Evolutionary conservation across 2,113 vertebrate genomes (phyloP).

Genomic region (Onychorhynchus coronatus): DNA sequence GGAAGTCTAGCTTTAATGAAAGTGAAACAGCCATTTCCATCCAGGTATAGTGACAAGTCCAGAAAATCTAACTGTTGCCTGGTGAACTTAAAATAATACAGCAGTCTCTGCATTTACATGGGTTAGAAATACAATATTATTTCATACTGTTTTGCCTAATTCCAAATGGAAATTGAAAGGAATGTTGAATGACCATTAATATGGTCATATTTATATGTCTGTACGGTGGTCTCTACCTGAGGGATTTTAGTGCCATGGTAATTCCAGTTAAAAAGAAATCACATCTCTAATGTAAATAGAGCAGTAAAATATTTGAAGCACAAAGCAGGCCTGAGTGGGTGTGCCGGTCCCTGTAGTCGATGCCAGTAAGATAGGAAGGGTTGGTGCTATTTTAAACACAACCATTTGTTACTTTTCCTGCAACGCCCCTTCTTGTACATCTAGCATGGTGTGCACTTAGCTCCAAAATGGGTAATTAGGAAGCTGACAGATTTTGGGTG

Average conservation of each 20-base stretch:
- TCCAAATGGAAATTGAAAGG: neutral
- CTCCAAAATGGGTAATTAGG: neutral
- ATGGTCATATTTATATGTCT: neutral
- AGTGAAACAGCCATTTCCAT: neutral
- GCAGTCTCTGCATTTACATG: neutral
- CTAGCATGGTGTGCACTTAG: neutral
- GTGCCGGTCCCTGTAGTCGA: neutral
- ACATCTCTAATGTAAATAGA: neutral
- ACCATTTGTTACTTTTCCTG: slow-evolving; percentile 26
- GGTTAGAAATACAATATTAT: neutral
- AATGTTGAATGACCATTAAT: neutral
- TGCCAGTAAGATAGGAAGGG: neutral
- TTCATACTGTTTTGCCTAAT: neutral
- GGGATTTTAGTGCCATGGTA: neutral
- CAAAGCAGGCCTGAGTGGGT: neutral
- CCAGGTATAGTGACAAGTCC: neutral
- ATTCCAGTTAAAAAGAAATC: neutral
- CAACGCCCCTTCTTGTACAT: neutral
- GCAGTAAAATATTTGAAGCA: neutral
- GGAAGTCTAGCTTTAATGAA: neutral
- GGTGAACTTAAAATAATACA: neutral
- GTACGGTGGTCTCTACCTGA: neutral
- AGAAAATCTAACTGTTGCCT: neutral
- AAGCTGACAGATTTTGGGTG: neutral
- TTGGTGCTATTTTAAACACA: slow-evolving; percentile 3